Evolutionary conservation across 2,797 vertebrate species (phyloP).

Genomic region (Petrocephalus sullivani): DNA sequence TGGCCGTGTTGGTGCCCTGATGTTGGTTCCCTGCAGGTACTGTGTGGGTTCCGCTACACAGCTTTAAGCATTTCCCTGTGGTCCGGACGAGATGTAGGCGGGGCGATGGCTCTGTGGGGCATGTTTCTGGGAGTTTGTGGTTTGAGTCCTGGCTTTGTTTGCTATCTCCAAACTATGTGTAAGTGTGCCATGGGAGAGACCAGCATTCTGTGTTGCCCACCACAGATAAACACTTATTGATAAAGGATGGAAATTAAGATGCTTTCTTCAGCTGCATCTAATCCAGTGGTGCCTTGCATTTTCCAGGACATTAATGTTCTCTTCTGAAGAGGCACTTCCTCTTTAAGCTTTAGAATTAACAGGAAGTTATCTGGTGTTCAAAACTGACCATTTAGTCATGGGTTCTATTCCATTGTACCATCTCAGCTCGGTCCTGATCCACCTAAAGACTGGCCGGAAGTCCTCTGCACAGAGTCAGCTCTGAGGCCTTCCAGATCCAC

Average conservation of each 20-base stretch:
- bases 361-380: neutral
- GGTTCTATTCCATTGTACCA: neutral
- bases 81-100: neutral
- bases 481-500: neutral
- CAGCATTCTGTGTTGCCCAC: neutral
- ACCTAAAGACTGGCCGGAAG: neutral
- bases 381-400: neutral
- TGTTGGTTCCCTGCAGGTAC: neutral
- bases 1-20: neutral
- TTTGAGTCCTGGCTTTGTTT: neutral
- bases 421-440: neutral
- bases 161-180: neutral
- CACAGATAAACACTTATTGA: neutral
- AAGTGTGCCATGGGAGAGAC: neutral
- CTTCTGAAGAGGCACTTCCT: neutral
- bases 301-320: neutral
- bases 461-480: neutral
- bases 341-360: neutral
- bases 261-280: neutral
- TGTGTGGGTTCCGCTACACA: neutral
- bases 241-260: neutral
- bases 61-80: neutral
- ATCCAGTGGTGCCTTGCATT: neutral
- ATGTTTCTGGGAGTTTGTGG: neutral
- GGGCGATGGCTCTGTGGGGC: neutral